phyloP scores from a whole-genome alignment of 1,140 invertebrate genomes.

The Drosophila virilis region DNA sequence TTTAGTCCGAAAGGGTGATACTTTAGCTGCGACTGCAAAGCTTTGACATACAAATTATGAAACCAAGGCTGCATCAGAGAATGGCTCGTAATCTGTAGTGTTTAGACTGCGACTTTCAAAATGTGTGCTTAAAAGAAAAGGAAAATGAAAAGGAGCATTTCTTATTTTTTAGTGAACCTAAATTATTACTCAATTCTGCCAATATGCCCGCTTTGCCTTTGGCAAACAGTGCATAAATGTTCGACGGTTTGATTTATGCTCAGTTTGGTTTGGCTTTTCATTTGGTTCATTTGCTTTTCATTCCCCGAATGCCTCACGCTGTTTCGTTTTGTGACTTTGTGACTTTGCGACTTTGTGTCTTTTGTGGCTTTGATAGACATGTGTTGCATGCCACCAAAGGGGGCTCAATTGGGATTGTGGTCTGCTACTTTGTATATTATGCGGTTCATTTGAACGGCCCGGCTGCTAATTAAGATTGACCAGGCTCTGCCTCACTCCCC shows the following conservation, averaged over 20 bases:
- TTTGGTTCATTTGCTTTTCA: conserved; percentile 5
- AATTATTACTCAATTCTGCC: too few species aligned
- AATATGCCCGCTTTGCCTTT: not conserved
- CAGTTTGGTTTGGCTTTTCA: conserved; percentile 10
- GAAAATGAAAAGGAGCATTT: too few species aligned
- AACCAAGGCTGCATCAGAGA: too few species aligned
- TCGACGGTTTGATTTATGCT: conserved; percentile 59
- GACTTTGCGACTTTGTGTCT: conserved; percentile 16
- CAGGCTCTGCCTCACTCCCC: not conserved
- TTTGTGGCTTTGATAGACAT: conserved; percentile 6
- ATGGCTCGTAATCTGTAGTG: too few species aligned
- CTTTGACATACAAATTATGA: not conserved
- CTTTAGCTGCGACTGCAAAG: too few species aligned
- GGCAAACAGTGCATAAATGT: conserved; percentile 33
- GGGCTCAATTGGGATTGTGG: conserved; percentile 5
- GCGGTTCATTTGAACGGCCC: conserved; percentile 36
- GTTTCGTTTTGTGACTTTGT: conserved; percentile 2
- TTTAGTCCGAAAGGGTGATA: too few species aligned
- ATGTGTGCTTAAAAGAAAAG: too few species aligned
- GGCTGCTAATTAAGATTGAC: conserved; percentile 37
- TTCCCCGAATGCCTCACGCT: not conserved
- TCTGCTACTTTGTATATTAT: conserved; percentile 12
- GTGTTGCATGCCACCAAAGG: conserved; percentile 28
- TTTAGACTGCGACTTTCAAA: too few species aligned
- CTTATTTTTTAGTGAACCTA: too few species aligned